phyloP scores from a whole-genome alignment of 2,888 invertebrate genomes.

The Melanostoma mellinum region DNA sequence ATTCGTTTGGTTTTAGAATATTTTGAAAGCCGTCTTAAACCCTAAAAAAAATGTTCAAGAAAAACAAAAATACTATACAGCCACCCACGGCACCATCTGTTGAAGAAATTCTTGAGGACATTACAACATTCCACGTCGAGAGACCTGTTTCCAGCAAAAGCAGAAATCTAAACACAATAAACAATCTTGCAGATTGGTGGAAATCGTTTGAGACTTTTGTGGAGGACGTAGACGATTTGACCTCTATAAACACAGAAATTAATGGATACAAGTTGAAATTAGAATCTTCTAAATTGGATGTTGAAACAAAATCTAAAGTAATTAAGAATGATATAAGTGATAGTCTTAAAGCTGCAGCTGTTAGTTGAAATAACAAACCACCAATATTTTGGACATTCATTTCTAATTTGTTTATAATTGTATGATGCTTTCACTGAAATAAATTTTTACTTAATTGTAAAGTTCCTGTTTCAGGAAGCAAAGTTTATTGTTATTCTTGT shows the following conservation, averaged over 20 bases:
- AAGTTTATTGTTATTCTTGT: no score
- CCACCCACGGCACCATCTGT: slow-evolving; percentile 78
- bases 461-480: no score
- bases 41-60: slow-evolving; percentile 72
- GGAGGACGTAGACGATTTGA: slow-evolving; percentile 77
- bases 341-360: slow-evolving; percentile 32
- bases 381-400: no score
- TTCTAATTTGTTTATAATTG: no score
- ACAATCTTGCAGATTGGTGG: slow-evolving; percentile 79
- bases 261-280: slow-evolving; percentile 77
- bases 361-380: slow-evolving; percentile 18
- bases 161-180: slow-evolving; percentile 55
- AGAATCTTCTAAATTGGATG: slow-evolving; percentile 75
- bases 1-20: no score
- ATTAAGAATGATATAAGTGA: slow-evolving; percentile 77
- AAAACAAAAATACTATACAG: slow-evolving; percentile 71
- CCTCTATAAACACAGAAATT: slow-evolving; percentile 75
- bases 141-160: slow-evolving; percentile 51
- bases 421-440: no score
- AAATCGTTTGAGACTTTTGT: slow-evolving; percentile 79
- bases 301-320: slow-evolving; percentile 76
- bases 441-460: no score
- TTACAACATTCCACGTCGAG: slow-evolving; percentile 78
- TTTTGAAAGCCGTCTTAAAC: no score
- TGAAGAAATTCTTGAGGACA: slow-evolving; percentile 78